These are phyloP conservation scores for Helarctos malayanus DNA, from an alignment of 2,797 vertebrate species.

Conservation along the genomic window DNA sequence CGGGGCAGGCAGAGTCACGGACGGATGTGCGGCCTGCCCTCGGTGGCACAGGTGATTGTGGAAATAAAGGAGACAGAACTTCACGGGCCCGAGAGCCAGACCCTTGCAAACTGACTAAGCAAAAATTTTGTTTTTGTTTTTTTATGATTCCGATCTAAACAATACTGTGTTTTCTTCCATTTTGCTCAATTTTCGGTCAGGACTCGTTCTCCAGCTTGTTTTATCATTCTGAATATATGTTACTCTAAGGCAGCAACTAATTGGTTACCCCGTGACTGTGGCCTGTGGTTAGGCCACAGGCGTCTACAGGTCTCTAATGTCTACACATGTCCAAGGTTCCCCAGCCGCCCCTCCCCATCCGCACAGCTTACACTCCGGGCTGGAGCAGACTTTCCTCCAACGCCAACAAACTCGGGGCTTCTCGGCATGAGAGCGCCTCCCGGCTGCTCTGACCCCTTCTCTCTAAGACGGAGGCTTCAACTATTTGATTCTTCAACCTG, in stretches of 20 bases:
- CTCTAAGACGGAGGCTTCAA: slow-evolving; percentile 56
- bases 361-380: slow-evolving; percentile 66
- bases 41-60: slow-evolving; percentile 3
- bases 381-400: slow-evolving; percentile 55
- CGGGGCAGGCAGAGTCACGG: neutral
- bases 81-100: neutral
- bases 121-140: neutral
- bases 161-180: slow-evolving; percentile 74
- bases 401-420: slow-evolving; percentile 53
- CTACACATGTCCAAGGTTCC: neutral
- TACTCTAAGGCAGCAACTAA: slow-evolving; percentile 83
- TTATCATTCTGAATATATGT: slow-evolving; percentile 56
- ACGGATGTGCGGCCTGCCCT: slow-evolving; percentile 21
- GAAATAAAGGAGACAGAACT: neutral
- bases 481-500: slow-evolving; percentile 55
- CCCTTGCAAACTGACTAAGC: slow-evolving; percentile 22
- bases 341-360: neutral
- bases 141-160: slow-evolving; percentile 52
- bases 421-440: slow-evolving; percentile 79
- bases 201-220: slow-evolving; percentile 64
- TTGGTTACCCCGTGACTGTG: slow-evolving; percentile 82
- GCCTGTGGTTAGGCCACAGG: slow-evolving; percentile 68
- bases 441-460: slow-evolving; percentile 46
- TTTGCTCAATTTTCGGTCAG: slow-evolving; percentile 62
- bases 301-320: slow-evolving; percentile 52